Base-by-base conservation (phyloP, 2,113 vertebrate genomes). In the Dromaius novaehollandiae region DNA sequence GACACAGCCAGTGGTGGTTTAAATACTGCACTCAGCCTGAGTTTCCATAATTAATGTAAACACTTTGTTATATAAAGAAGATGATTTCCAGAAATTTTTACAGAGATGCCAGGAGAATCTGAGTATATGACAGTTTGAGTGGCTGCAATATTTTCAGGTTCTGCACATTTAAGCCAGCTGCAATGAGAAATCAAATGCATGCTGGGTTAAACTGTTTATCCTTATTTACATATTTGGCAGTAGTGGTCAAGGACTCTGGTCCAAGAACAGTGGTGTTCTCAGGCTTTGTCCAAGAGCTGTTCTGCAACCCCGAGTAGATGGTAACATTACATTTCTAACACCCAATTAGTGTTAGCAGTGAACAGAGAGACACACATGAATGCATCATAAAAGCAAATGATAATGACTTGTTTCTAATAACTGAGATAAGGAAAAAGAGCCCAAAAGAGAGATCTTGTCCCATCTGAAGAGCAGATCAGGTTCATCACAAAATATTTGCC, bases 11-110 rank as follows among this genome's bases (percentile, higher is more conserved):
- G 4, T 18, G 50, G 34, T 3, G 15, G 15, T 21, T 78, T 58
- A 53, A 60, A 68, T 11, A 34, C 46, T 76, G 82, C 63, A 46
- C 50, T 58, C 0, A 0, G 4, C 36, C 38, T 15, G 20, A 82
- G 17, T 36, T 24, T 68, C 71, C 32, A 11, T 6, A 26, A 73
- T 71, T 26, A 76, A n/a, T 38, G 36, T 0, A 60, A 73, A 40
- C 5, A 24, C 18, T 12, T 76, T 30, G 48, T 68, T 28, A 48
- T 11, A 6, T 22, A 25, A 9, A 36, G 17, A 30, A 34, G 17
- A 30, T 44, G 19, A 17, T 50, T 71, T 69, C 71, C 64, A 22
- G 21, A 76, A 51, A 55, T 36, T 46, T 73, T 18, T 50, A n/a
- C 7, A 13, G 17, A 44, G 17, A 4, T 69, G 15, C 9, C 48